Percentiles rank a stretch among this genome's conserved stretches.
These are phyloP conservation scores for Pseudopleuronectes americanus DNA, from an alignment of 2,797 vertebrate genomes.

Conservation along the genomic window DNA sequence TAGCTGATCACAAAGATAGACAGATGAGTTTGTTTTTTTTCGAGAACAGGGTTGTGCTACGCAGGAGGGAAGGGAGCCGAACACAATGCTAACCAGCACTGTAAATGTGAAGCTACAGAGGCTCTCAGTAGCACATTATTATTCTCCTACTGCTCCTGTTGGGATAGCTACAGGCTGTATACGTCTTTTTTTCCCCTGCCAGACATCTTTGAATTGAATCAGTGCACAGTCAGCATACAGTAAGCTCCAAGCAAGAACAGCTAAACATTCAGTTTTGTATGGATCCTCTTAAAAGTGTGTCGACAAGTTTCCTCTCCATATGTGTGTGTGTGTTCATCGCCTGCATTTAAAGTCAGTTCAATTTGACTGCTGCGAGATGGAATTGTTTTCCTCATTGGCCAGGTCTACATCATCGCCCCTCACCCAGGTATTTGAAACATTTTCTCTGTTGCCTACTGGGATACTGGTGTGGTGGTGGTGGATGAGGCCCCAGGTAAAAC, in stretches of 20 bases:
- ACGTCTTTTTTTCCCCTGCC: conserved; percentile 56
- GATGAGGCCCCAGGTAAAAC: conserved; percentile 82
- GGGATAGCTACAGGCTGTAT: conserved; percentile 78
- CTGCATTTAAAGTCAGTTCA: conserved; percentile 53
- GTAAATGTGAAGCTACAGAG: conserved; percentile 68
- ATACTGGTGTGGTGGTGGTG: conserved; percentile 44
- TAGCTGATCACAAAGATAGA: conserved; percentile 83
- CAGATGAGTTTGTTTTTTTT: conserved; percentile 58
- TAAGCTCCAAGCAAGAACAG: conserved; percentile 67
- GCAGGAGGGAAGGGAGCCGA: conserved; percentile 49
- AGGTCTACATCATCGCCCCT: conserved; percentile 54
- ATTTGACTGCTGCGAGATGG: conserved; percentile 42
- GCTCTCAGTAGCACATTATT: conserved; percentile 73
- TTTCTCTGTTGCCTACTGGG: conserved; percentile 71
- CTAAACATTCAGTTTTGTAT: conserved; percentile 71
- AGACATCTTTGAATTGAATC: conserved; percentile 77
- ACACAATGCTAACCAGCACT: conserved; percentile 66
- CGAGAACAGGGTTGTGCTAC: conserved; percentile 45
- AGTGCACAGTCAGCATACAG: conserved; percentile 74
- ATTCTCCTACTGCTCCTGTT: conserved; percentile 76
- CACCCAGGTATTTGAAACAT: conserved; percentile 72
- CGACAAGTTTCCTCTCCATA: conserved; percentile 62
- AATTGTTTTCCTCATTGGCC: conserved; percentile 61
- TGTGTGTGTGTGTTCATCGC: conserved; percentile 48
- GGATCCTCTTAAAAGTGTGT: conserved; percentile 62